Evolutionary conservation across 2,113 vertebrate species (phyloP), one percentile per base, ranked within the genome.

Genomic region (Narcine bancroftii): DNA sequence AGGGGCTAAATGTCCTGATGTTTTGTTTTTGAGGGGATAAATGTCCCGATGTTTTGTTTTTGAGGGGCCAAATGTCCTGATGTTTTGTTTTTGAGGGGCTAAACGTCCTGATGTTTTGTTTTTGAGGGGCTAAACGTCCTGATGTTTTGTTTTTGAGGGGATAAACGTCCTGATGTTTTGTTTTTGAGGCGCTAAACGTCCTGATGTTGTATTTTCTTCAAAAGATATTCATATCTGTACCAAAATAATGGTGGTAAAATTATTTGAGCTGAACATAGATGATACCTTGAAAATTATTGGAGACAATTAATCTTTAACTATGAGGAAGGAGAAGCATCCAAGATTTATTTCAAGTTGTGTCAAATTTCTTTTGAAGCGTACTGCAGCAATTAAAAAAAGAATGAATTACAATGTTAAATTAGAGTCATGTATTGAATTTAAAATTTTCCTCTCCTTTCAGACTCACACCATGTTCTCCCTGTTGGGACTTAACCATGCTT

Each of bases 381-480:
- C 17, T 7, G n/a, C 36, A 36, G 15, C 3, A 33, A 13, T 50
- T 36, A 60, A 60, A 36, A 53, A 33, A n/a, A 15, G 39, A 24
- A 36, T 60, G 53, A 63, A 63, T 21, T 29, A 60, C 33, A 36
- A 7, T 79, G 76, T 50, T 79, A 2, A 79, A 79, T 26, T 79
- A 10, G 42, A 76, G 39, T 6, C 7, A 24, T 47, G 13, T 19
- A 33, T n/a, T 60, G 5, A 87, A 63, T 87, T 87, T 36, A 87
- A 87, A n/a, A 63, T 87, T 36, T 92, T 39, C 29, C 91, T 42
- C 69, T 92, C 65, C 92, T 93, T 92, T 0, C 95, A 99, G 98
- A 99, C 98, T 2, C 98, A 99, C 95, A 99, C 98, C 94, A 97
- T 99, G 94, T 99, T 99, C 95, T 99, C 98, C 0, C 95, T 99